Evolutionary conservation across 2,797 vertebrate species (phyloP).

Genomic region (Gymnothorax javanicus): DNA sequence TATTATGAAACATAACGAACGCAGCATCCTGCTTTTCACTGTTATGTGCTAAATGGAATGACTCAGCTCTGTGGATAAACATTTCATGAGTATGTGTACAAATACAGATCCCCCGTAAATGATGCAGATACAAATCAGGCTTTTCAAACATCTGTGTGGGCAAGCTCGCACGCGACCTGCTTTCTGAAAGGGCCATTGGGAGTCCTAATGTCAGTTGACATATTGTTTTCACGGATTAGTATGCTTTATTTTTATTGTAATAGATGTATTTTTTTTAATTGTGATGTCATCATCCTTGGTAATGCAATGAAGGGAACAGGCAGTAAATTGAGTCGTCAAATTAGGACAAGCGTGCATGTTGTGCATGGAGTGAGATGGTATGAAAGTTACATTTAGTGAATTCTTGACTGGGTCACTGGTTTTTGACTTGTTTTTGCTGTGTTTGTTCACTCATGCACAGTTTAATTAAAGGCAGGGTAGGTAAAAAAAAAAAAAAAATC

Average conservation of each 20-base stretch:
- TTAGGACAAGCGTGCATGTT: neutral
- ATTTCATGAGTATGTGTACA: slow-evolving; percentile 36
- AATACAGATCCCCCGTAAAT: slow-evolving; percentile 38
- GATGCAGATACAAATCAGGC: slow-evolving; percentile 20
- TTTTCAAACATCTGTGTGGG: slow-evolving; percentile 34
- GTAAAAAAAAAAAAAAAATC: too few species aligned
- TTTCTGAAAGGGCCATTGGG: neutral
- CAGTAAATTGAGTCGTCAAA: neutral
- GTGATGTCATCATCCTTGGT: neutral
- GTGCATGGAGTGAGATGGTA: neutral
- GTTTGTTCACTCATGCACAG: neutral
- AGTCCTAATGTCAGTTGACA: neutral
- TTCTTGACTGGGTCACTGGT: neutral
- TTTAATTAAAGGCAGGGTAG: neutral
- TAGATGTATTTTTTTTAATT: neutral
- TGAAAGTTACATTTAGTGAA: neutral
- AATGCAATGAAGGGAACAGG: neutral
- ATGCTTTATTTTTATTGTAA: neutral
- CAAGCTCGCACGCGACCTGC: slow-evolving; percentile 1
- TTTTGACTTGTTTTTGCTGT: neutral
- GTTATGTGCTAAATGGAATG: slow-evolving; percentile 35
- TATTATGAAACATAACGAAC: slow-evolving; percentile 37
- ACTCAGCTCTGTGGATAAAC: slow-evolving; percentile 22
- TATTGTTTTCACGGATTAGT: neutral
- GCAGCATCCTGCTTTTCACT: slow-evolving; percentile 26